Conservation (phyloP, 2,113 vertebrate genomes). For the Sylvia atricapilla region DNA sequence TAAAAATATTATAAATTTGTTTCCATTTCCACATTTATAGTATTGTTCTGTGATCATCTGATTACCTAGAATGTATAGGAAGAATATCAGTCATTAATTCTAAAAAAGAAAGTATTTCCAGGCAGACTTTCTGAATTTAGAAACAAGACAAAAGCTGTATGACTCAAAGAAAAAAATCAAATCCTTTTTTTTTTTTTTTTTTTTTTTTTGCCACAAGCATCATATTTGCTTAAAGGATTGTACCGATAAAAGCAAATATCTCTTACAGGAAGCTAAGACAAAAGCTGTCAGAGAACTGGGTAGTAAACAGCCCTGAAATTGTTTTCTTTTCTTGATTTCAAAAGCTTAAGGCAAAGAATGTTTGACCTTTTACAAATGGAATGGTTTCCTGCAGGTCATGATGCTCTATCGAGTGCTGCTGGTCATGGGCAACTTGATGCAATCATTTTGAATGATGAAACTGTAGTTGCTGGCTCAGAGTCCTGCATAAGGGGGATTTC, state of each 20-base stretch:
- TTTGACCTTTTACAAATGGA: slow-evolving; percentile 78
- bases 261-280: slow-evolving; percentile 69
- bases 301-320: slow-evolving; percentile 76
- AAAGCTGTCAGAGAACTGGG: slow-evolving; percentile 65
- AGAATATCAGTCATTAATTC: slow-evolving; percentile 35
- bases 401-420: slow-evolving; percentile 71
- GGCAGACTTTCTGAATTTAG: slow-evolving; percentile 58
- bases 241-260: slow-evolving; percentile 70
- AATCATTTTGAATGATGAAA: slow-evolving; percentile 77
- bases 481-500: slow-evolving; percentile 74
- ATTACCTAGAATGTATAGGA: slow-evolving; percentile 35
- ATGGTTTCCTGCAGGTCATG: slow-evolving; percentile 73
- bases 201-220: slow-evolving; percentile 63
- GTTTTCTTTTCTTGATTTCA: slow-evolving; percentile 75
- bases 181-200: background rate
- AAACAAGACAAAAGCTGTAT: slow-evolving; percentile 71
- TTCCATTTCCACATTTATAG: slow-evolving; percentile 1
- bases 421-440: slow-evolving; percentile 75
- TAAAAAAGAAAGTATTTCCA: background rate
- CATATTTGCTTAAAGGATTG: slow-evolving; percentile 73
- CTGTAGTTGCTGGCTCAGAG: slow-evolving; percentile 68
- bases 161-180: slow-evolving; percentile 66
- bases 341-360: slow-evolving; percentile 71
- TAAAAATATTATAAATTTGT: slow-evolving; percentile 1
- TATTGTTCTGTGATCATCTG: slow-evolving; percentile 22